Conservation (phyloP, 2,888 invertebrate genomes). For the Drosophila demipolita region DNA sequence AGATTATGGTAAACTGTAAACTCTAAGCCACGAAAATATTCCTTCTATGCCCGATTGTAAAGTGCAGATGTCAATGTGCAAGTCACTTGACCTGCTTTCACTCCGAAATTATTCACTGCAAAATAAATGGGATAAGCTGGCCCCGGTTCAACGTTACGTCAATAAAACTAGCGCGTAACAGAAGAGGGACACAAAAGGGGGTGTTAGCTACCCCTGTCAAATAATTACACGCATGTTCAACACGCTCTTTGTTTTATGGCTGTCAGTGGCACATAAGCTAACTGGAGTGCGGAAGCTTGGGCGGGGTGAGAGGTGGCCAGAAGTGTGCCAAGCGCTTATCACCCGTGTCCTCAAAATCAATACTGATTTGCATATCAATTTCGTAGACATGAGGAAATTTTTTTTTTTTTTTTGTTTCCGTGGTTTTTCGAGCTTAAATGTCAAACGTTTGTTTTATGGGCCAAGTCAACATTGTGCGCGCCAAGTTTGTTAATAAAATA, state of each 20-base stretch:
- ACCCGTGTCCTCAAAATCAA: slow-evolving; percentile 70
- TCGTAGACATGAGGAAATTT: slow-evolving; percentile 52
- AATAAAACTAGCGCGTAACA: slow-evolving; percentile 18
- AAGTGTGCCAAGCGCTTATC: slow-evolving; percentile 72
- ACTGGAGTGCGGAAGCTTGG: not conserved
- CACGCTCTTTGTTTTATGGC: slow-evolving; percentile 55
- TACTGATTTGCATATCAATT: slow-evolving; percentile 77
- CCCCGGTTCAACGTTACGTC: slow-evolving; percentile 24
- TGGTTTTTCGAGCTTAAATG: slow-evolving; percentile 53
- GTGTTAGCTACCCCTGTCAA: slow-evolving; percentile 20
- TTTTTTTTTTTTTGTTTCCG: slow-evolving; percentile 17
- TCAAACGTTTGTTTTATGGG: slow-evolving; percentile 73
- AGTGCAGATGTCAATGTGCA: slow-evolving; percentile 12
- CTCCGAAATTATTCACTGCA: slow-evolving; percentile 17
- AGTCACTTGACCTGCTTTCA: slow-evolving; percentile 28
- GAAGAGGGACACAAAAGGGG: not conserved
- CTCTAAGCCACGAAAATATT: not conserved
- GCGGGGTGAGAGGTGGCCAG: slow-evolving; percentile 33
- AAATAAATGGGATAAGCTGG: slow-evolving; percentile 30
- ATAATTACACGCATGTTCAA: slow-evolving; percentile 60
- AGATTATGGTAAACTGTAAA: not conserved
- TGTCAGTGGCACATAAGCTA: slow-evolving; percentile 51
- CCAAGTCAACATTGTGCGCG: slow-evolving; percentile 51
- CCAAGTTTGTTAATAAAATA: slow-evolving; percentile 73
- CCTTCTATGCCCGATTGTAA: not conserved